phyloP scores from a whole-genome alignment of 2,797 vertebrate species.

The Dallia pectoralis region DNA sequence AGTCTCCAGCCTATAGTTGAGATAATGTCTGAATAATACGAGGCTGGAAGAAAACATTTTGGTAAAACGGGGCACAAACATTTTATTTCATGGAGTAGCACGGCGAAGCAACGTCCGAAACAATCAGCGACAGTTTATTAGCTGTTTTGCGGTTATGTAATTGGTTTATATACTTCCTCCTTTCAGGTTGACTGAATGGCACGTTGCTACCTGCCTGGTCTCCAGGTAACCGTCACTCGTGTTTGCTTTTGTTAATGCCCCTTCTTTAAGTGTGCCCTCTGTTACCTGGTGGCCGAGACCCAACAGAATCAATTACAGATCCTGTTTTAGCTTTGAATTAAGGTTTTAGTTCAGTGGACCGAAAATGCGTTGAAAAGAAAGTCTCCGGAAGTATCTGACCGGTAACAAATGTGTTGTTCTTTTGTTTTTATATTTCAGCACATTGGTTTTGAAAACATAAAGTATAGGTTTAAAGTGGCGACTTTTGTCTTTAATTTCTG shows the following conservation, averaged over 20 bases:
- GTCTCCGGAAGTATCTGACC: not conserved
- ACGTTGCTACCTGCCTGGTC: not conserved
- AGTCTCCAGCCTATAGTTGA: not conserved
- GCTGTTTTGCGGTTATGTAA: not conserved
- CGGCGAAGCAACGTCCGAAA: constrained; percentile 12
- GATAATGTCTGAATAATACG: not conserved
- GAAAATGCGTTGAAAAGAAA: not conserved
- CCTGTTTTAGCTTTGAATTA: constrained; percentile 38
- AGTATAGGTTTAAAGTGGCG: too few species aligned
- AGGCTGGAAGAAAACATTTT: not conserved
- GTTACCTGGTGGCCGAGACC: constrained; percentile 14
- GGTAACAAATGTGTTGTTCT: not conserved
- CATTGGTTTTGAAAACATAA: too few species aligned
- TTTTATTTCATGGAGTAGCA: not conserved
- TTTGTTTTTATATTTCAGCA: too few species aligned
- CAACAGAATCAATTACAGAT: constrained; percentile 38
- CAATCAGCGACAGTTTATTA: not conserved
- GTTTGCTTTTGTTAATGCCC: constrained; percentile 23
- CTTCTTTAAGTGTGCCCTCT: not conserved
- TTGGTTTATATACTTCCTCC: not conserved
- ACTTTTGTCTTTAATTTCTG: too few species aligned
- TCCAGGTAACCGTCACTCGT: constrained; percentile 38
- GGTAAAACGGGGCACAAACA: not conserved
- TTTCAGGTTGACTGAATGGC: not conserved
- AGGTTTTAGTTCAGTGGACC: not conserved